A percentile compares a stretch with the other conserved stretches of the same genome.
These are phyloP conservation scores for Macrotis lagotis DNA, from an alignment of 2,113 vertebrate genomes.

Conservation along the genomic window DNA sequence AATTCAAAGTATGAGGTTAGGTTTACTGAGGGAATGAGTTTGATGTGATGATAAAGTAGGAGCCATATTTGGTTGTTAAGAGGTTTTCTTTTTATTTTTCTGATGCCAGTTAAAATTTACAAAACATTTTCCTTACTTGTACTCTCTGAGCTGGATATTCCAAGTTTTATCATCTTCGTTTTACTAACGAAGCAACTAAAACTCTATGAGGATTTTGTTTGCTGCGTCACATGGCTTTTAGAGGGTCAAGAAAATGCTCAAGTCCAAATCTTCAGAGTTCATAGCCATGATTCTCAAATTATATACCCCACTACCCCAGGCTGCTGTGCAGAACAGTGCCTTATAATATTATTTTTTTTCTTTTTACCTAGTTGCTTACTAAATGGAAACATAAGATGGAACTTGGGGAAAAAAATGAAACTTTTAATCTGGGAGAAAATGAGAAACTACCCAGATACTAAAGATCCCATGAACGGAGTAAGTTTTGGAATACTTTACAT, in stretches of 20 bases:
- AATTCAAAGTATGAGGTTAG: background rate
- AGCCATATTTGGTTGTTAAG: background rate
- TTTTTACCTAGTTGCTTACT: background rate
- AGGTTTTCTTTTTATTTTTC: constrained; percentile 30
- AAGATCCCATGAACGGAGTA: background rate
- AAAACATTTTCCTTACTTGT: background rate
- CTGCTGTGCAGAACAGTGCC: background rate
- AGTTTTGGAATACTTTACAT: background rate
- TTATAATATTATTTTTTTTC: background rate
- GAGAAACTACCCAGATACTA: background rate
- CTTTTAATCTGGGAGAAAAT: background rate
- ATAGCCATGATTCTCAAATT: background rate
- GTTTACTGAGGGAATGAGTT: background rate
- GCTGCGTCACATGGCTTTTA: background rate
- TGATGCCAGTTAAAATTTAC: background rate
- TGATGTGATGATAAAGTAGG: background rate
- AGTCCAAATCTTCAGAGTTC: background rate
- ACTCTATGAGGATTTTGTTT: background rate
- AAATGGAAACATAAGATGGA: background rate
- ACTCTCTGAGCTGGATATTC: background rate
- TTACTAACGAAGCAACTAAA: background rate
- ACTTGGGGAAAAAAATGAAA: no score
- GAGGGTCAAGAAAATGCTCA: background rate
- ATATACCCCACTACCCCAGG: background rate
- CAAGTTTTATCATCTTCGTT: background rate